Base-by-base conservation (phyloP, 2,888 invertebrate genomes). In the Subacronicta megacephala region DNA sequence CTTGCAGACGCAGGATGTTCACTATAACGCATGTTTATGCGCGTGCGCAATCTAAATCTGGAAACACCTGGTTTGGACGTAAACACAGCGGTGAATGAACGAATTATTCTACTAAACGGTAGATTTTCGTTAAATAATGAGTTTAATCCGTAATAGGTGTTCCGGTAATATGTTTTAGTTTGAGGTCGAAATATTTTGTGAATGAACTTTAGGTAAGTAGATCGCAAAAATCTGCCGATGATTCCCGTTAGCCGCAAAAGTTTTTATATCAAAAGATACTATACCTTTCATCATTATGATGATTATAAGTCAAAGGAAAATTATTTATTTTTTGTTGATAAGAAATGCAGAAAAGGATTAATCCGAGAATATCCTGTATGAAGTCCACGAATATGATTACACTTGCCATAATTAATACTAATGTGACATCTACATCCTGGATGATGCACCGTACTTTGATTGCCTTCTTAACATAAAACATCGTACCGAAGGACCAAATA, bases 11-110 rank as follows among this genome's bases (percentile, higher is more conserved):
- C 77, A 77, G 81, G 81, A 79, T 78, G 81, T 75, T 66, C 73
- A 66, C 67, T 54, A 68, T 73, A 78, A 72, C 71, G 62, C 68
- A 60, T 75, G 77, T 77, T 76, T 74, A 75, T 67, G 66, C 71
- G 71, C 66, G 51, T 40, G 68, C 52, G 64, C 65, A 49, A 29
- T 63, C 69, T 69, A 67, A 62, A 62, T 62, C 63, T 29, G 67
- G 67, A 51, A 58, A 54, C 67, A 67, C 67, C 67, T 68, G 67
- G 68, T 50, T 66, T 62, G 56, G 46, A 36, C 49, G 65, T 67
- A 66, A 66, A 66, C 65, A 61, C 26, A 49, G 36, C 65, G 53
- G 70, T 66, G 50, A 70, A 59, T 43, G 62, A 42, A 62, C 59
- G 53, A 41, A 57, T 53, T 41, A 62, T 57, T 55, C 56, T 53